These are phyloP conservation scores for Perizoma affinitatum DNA, from an alignment of 2,888 invertebrate species.

Conservation along the genomic window DNA sequence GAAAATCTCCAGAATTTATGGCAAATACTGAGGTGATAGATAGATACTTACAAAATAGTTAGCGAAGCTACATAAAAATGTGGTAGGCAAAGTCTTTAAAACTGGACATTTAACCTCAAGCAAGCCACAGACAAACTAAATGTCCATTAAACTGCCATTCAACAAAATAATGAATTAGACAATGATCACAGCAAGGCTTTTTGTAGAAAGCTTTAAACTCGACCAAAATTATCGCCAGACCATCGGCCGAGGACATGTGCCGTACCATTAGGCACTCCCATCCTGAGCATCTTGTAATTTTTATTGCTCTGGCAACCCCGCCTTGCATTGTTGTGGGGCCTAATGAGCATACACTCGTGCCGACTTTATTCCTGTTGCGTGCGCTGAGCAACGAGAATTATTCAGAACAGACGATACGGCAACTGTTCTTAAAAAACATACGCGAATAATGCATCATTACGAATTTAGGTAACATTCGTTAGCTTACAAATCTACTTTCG, in stretches of 20 bases:
- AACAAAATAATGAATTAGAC: conserved; percentile 10
- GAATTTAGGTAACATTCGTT: neutral
- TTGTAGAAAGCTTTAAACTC: conserved; percentile 28
- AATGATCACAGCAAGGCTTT: conserved; percentile 12
- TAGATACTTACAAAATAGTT: no score
- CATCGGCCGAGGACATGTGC: conserved; percentile 58
- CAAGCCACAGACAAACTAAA: neutral
- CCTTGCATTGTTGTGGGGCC: conserved; percentile 76
- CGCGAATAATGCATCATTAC: conserved; percentile 6
- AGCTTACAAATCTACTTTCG: no score
- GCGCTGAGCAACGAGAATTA: conserved; percentile 43
- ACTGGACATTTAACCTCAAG: no score
- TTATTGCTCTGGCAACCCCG: conserved; percentile 73
- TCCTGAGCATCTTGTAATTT: conserved; percentile 76
- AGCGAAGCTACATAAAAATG: no score
- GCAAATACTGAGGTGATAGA: no score
- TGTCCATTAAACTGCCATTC: conserved; percentile 3
- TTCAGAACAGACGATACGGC: conserved; percentile 41
- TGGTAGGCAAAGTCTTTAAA: no score
- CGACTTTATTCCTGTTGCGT: conserved; percentile 51
- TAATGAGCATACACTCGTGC: conserved; percentile 65
- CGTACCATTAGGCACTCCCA: conserved; percentile 76
- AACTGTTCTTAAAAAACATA: conserved; percentile 32
- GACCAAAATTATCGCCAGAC: conserved; percentile 50
- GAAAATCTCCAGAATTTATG: no score